These are phyloP conservation scores for Meteorus cinctellus DNA, from an alignment of 2,888 invertebrate genomes.

Conservation along the genomic window DNA sequence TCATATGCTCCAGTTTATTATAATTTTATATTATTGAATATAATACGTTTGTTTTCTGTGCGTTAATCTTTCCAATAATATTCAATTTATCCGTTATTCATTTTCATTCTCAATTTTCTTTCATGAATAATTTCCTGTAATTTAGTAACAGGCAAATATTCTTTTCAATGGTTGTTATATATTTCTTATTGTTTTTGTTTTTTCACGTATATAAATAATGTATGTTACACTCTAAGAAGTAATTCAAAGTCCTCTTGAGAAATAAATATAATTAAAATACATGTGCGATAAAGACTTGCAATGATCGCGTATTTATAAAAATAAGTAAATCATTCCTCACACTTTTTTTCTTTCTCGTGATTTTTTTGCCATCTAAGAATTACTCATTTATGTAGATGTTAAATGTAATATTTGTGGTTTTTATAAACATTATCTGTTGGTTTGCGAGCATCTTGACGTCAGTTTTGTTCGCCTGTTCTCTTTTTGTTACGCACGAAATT, in stretches of 20 bases:
- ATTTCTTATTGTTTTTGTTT: background rate
- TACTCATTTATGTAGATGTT: conserved; percentile 19
- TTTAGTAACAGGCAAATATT: conserved; percentile 20
- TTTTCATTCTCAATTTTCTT: conserved; percentile 38
- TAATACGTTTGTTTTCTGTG: conserved; percentile 51
- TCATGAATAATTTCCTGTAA: conserved; percentile 38
- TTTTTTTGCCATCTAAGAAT: conserved; percentile 35
- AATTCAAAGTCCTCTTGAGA: conserved; percentile 38
- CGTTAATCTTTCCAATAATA: conserved; percentile 17
- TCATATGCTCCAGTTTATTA: conserved; percentile 55
- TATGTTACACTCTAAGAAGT: conserved; percentile 27
- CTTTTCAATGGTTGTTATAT: background rate
- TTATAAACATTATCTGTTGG: background rate
- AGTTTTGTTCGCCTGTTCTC: conserved; percentile 27
- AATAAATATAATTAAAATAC: conserved; percentile 46
- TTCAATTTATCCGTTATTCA: conserved; percentile 21
- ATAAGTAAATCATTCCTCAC: conserved; percentile 48
- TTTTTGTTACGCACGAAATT: conserved; percentile 24
- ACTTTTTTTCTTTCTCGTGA: conserved; percentile 15
- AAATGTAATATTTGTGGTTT: background rate
- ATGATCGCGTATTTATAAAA: conserved; percentile 46
- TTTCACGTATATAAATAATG: conserved; percentile 21
- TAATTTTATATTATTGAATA: conserved; percentile 61
- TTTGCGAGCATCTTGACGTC: background rate
- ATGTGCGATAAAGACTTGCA: conserved; percentile 36